Evolutionary conservation across 2,888 invertebrate species (phyloP), one percentile per base, ranked within the genome.

Genomic region (Cephus rjabovi): DNA sequence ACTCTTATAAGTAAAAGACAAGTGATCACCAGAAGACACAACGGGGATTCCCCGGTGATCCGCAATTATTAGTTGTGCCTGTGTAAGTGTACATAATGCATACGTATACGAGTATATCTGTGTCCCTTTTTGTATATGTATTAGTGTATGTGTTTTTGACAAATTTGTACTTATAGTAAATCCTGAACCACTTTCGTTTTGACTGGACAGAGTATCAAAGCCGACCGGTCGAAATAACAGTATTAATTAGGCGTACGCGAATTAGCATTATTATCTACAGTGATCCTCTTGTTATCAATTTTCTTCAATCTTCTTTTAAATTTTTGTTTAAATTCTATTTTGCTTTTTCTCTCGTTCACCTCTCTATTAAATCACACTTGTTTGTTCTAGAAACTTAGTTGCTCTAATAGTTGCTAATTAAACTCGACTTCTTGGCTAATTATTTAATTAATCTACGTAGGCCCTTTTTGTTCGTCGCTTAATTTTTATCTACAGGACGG

Each of bases 381-480:
- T 79, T 73, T 76, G 68, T 73, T 69, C 83, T 81, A 82, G 76
- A 80, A 81, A 77, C 30, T 79, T 77, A 75, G 75, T 80, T 71
- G 76, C 79, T 73, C 79, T 81, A 82, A 75, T 78, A 79, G 78
- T 81, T 77, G 77, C 77, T 73, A 77, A 76, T 34, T 78, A 70
- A 34, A 76, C 76, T 74, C 30, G 75, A 74, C 40, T 76, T 79
- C 33, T 78, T 78, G 69, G 69, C 70, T 23, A 80, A 70, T 74
- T 76, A 68, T 70, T 81, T 80, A 79, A 84, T 85, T 84, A 88
- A 80, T 71, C 87, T 88, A 88, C 79, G 83, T 88, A 89, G 88
- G 89, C 88, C 88, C 87, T 85, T 84, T 81, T 81, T 82, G 76
- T 85, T 86, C 79, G 79, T 87, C 84, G 85, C 88, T 89, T 89